phyloP scores from a whole-genome alignment of 2,113 vertebrate genomes.

The Nettapus auritus region DNA sequence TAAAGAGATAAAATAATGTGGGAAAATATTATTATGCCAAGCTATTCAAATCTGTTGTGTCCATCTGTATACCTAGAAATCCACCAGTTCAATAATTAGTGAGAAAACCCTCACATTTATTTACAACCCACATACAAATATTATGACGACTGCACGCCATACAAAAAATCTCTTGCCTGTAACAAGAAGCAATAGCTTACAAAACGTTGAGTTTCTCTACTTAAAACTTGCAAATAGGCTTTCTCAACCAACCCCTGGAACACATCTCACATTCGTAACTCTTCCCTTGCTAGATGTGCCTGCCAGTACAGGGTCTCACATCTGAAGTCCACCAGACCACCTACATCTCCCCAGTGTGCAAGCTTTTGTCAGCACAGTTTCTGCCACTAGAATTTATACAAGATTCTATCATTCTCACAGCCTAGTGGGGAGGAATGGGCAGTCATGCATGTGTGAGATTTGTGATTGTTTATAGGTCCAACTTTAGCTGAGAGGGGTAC shows the following conservation, averaged over 20 bases:
- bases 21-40: rapidly evolving
- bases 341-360: not conserved
- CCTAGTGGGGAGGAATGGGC: not conserved
- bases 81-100: not conserved
- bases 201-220: not conserved
- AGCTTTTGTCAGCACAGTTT: not conserved
- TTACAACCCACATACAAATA: not conserved
- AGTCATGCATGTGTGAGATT: not conserved
- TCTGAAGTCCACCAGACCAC: constrained; percentile 1
- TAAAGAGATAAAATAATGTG: not conserved
- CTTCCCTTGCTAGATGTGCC: not conserved
- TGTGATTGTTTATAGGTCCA: not conserved
- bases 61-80: not conserved
- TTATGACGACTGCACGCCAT: not conserved
- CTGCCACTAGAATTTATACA: not conserved
- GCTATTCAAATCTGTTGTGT: not conserved
- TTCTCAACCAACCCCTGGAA: constrained; percentile 37
- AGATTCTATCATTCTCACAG: not conserved
- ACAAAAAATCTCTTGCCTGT: not conserved
- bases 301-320: constrained; percentile 5
- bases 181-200: not conserved
- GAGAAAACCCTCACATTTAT: not conserved
- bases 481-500: not conserved
- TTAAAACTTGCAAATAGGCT: not conserved
- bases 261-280: not conserved